Conservation (phyloP, 2,888 invertebrate genomes). For the Embidobia sp. region DNA sequence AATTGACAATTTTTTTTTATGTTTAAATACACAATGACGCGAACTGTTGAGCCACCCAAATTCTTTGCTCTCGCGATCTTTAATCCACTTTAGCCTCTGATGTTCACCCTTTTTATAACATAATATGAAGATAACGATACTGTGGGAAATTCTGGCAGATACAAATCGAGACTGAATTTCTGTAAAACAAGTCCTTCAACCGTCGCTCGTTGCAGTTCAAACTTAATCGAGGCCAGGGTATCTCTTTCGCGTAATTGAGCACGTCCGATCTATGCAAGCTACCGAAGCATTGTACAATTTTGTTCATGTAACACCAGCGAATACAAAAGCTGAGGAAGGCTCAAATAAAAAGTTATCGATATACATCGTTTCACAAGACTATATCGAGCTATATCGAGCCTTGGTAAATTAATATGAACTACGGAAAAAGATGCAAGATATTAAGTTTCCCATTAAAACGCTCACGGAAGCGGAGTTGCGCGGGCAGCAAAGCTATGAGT, state of each 20-base stretch:
- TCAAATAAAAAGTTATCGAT: slow-evolving; percentile 40
- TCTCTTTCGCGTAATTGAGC: slow-evolving; percentile 33
- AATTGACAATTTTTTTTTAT: too few species aligned
- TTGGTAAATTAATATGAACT: not conserved
- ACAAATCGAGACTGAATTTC: slow-evolving; percentile 32
- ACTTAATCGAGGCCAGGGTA: slow-evolving; percentile 39
- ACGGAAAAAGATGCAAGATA: slow-evolving; percentile 23
- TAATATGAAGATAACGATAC: too few species aligned
- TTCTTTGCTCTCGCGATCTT: too few species aligned
- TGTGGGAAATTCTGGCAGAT: too few species aligned
- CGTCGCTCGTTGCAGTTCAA: not conserved
- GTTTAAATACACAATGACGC: too few species aligned
- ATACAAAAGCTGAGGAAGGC: not conserved
- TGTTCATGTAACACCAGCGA: slow-evolving; percentile 27
- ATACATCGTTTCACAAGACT: slow-evolving; percentile 26
- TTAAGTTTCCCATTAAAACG: slow-evolving; percentile 45
- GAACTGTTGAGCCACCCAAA: too few species aligned
- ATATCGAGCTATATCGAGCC: slow-evolving; percentile 6
- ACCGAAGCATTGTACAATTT: slow-evolving; percentile 27
- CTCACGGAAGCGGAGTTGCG: not conserved
- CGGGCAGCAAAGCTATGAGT: slow-evolving; percentile 9
- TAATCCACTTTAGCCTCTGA: too few species aligned
- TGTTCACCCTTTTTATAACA: too few species aligned
- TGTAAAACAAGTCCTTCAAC: not conserved
- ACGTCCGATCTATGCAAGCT: slow-evolving; percentile 21